Percentiles rank a stretch among this genome's conserved stretches.
These are phyloP conservation scores for Caenorhabditis sp. DNA, from an alignment of 2,888 invertebrate genomes.

Conservation along the genomic window DNA sequence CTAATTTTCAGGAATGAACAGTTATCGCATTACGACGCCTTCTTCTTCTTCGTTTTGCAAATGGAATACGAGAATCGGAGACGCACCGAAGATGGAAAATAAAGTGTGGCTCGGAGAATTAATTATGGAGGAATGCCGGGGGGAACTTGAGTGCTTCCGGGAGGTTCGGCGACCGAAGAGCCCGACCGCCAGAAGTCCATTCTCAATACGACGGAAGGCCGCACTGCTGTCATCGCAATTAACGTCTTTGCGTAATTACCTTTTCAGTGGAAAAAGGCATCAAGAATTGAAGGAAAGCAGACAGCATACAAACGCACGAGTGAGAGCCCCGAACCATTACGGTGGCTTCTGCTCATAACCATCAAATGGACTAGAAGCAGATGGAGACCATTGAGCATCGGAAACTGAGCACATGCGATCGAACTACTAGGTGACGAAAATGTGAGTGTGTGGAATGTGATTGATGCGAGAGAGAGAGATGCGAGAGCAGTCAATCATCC, in stretches of 20 bases:
- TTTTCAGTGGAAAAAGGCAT: background rate
- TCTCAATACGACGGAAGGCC: conserved; percentile 7
- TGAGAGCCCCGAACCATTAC: conserved; percentile 15
- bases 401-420: background rate
- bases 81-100: background rate
- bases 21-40: too few species aligned
- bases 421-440: conserved; percentile 29
- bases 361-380: conserved; percentile 35
- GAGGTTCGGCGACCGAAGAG: conserved; percentile 1
- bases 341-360: conserved; percentile 36
- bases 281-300: conserved; percentile 2
- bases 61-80: background rate
- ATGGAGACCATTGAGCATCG: conserved; percentile 1
- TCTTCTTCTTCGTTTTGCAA: too few species aligned
- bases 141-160: background rate
- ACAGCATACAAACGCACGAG: background rate
- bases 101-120: background rate
- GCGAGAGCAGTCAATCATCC: conserved; percentile 32
- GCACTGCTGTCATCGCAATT: conserved; percentile 13
- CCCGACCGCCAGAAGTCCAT: background rate
- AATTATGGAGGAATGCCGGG: background rate
- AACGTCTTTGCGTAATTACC: conserved; percentile 17
- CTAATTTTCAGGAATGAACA: too few species aligned
- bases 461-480: conserved; percentile 9
- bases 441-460: conserved; percentile 15